Conservation (phyloP, 2,113 vertebrate species). For the Elaphurus davidianus region DNA sequence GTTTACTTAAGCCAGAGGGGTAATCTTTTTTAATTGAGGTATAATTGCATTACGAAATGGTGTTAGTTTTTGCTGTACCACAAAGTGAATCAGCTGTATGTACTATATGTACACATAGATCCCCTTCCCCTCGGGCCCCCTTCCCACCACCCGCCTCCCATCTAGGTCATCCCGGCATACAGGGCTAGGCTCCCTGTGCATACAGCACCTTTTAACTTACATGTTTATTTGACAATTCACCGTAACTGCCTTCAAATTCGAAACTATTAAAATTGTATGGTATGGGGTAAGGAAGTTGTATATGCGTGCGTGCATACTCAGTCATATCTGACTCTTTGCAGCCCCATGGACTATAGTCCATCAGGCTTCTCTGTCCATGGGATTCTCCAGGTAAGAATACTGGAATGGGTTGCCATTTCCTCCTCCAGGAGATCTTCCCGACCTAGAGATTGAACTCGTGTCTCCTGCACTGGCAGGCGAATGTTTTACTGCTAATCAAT, state of each 20-base stretch:
- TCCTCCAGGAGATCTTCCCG: neutral
- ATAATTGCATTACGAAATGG: neutral
- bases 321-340: neutral
- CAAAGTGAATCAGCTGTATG: neutral
- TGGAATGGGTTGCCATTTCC: neutral
- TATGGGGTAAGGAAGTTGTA: neutral
- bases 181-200: neutral
- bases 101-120: neutral
- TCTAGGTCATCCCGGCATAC: neutral
- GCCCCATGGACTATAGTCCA: neutral
- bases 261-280: neutral
- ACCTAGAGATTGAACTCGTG: neutral
- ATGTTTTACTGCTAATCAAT: neutral
- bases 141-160: neutral
- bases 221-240: neutral
- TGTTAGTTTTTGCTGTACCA: neutral
- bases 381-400: neutral
- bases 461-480: neutral
- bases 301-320: accelerated
- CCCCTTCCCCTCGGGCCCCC: neutral
- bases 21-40: neutral
- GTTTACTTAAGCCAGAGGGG: neutral
- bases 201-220: neutral
- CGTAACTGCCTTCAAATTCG: neutral
- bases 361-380: neutral